phyloP scores from a whole-genome alignment of 1,140 invertebrate genomes.

The Lepidurus apus region DNA sequence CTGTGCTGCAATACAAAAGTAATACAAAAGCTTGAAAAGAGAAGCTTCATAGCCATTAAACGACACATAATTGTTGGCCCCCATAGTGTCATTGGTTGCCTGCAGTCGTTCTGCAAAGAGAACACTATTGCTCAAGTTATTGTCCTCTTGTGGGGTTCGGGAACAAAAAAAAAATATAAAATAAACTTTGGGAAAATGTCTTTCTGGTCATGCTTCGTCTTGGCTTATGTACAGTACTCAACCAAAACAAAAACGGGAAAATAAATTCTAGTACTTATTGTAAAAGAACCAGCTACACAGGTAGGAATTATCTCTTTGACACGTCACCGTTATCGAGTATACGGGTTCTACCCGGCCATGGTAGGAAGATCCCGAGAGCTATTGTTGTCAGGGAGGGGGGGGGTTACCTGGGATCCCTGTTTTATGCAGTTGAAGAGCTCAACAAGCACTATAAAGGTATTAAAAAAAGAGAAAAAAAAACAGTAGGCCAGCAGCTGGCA shows the following conservation, averaged over 20 bases:
- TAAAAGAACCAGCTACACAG: neutral
- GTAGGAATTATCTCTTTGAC: neutral
- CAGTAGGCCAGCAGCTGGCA: constrained; percentile 8
- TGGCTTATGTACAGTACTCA: neutral
- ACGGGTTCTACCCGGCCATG: neutral
- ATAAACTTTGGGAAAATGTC: neutral
- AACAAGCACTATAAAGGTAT: constrained; percentile 8
- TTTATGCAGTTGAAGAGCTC: constrained; percentile 13
- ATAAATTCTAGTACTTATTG: neutral
- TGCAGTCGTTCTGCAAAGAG: neutral
- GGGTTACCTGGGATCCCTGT: neutral
- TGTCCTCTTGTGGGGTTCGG: neutral
- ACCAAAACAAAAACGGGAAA: neutral
- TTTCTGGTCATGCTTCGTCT: neutral
- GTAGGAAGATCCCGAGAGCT: neutral
- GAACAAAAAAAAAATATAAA: neutral
- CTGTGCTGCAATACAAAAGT: constrained; percentile 1
- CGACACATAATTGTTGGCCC: constrained; percentile 16
- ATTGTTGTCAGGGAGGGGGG: neutral
- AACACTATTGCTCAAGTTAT: neutral
- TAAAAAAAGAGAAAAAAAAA: neutral
- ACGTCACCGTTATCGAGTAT: constrained; percentile 10
- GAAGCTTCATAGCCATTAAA: constrained; percentile 7
- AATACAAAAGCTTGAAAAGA: neutral
- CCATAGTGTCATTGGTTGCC: constrained; percentile 21